These are phyloP conservation scores for Ephydatia muelleri DNA, from an alignment of 37 sponge, comb jelly and placozoan genomes.

Conservation along the genomic window DNA sequence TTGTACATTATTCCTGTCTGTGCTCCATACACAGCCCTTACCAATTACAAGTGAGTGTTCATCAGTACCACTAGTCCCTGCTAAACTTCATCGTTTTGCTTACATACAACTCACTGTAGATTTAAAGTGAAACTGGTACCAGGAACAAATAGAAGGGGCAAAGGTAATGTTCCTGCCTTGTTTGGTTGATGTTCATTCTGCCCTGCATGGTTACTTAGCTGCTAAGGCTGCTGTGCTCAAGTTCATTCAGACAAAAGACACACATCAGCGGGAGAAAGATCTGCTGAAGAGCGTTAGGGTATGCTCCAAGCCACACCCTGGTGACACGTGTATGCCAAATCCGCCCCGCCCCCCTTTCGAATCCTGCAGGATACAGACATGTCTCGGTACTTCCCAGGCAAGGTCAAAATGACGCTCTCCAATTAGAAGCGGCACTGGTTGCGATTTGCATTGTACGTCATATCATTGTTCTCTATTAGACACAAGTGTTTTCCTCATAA, in stretches of 20 bases:
- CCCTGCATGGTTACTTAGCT: constrained; percentile 59
- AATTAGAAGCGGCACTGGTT: too few relatives aligned
- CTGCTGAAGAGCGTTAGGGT: constrained; percentile 93
- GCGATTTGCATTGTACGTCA: too few relatives aligned
- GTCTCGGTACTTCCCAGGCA: constrained; percentile 80
- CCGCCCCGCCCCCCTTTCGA: background rate
- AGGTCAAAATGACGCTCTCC: constrained; percentile 73
- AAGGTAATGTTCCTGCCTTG: constrained; percentile 56
- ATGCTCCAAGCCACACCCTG: background rate
- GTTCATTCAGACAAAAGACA: constrained; percentile 78
- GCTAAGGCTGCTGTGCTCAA: constrained; percentile 80
- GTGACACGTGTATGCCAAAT: background rate
- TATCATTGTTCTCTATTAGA: too few relatives aligned
- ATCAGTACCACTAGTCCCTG: background rate
- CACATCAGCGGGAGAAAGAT: constrained; percentile 78
- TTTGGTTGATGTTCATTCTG: background rate
- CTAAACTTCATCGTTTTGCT: background rate
- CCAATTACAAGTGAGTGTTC: constrained; percentile 84
- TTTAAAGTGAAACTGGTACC: constrained; percentile 91
- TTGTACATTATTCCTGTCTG: constrained; percentile 92
- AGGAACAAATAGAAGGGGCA: constrained; percentile 82
- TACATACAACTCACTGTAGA: constrained; percentile 28
- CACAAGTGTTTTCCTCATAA: too few relatives aligned
- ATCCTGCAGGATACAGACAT: constrained; percentile 73
- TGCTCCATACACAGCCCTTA: constrained; percentile 90